These are phyloP conservation scores for Bembecia ichneumoniformis DNA, from an alignment of 2,888 invertebrate genomes.

Conservation along the genomic window DNA sequence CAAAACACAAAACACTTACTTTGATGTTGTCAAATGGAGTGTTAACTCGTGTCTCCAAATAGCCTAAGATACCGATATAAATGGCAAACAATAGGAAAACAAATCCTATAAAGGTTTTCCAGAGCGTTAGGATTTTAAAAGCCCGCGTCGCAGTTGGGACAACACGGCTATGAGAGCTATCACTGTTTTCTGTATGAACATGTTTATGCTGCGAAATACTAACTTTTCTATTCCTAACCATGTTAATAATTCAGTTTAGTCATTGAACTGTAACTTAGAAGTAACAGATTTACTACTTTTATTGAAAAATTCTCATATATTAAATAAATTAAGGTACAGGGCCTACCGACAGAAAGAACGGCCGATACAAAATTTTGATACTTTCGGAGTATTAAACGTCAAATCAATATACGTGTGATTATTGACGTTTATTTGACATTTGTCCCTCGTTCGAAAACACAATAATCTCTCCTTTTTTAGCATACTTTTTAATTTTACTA, in stretches of 20 bases:
- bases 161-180: conserved; percentile 39
- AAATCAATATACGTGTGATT: background rate
- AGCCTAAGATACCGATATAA: conserved; percentile 84
- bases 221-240: conserved; percentile 49
- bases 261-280: conserved; percentile 14
- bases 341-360: background rate
- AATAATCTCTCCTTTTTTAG: too few relatives aligned
- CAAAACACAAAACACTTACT: conserved; percentile 62
- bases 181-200: conserved; percentile 36
- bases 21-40: conserved; percentile 86
- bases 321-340: background rate
- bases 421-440: background rate
- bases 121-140: conserved; percentile 43
- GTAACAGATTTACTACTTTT: conserved; percentile 26
- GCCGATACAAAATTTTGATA: background rate
- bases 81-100: conserved; percentile 78
- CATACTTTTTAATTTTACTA: too few relatives aligned
- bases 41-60: conserved; percentile 89
- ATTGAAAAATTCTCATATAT: conserved; percentile 15
- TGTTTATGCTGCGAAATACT: conserved; percentile 28
- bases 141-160: conserved; percentile 20
- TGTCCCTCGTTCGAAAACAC: background rate
- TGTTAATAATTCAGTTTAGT: conserved; percentile 10
- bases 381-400: background rate
- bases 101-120: conserved; percentile 75